These are phyloP conservation scores for Flexamia atlantica DNA, from an alignment of 2,888 invertebrate genomes.

Conservation along the genomic window DNA sequence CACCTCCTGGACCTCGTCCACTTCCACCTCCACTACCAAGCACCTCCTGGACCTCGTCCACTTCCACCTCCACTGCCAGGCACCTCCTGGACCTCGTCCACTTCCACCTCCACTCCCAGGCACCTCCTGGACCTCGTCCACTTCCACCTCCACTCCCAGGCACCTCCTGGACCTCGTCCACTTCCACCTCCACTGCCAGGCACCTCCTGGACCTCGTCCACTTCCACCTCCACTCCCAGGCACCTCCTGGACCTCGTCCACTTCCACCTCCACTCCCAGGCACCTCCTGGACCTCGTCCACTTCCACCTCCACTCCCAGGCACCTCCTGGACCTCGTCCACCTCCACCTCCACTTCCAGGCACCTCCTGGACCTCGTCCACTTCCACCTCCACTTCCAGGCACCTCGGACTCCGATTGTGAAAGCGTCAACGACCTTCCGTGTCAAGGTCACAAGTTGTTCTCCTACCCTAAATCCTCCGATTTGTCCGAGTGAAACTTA, in stretches of 20 bases:
- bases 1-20: too few relatives aligned
- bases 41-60: too few relatives aligned
- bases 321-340: too few relatives aligned
- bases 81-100: too few relatives aligned
- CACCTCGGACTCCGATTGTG: conserved; percentile 8
- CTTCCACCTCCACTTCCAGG: not conserved
- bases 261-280: not conserved
- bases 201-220: too few relatives aligned
- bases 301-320: not conserved
- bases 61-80: too few relatives aligned
- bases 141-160: not conserved
- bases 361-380: too few relatives aligned
- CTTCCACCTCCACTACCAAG: not conserved
- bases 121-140: too few relatives aligned
- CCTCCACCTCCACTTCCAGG: not conserved
- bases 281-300: not conserved
- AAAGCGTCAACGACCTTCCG: conserved; percentile 44
- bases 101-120: too few relatives aligned
- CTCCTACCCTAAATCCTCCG: conserved; percentile 36
- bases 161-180: too few relatives aligned
- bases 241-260: not conserved
- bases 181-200: not conserved
- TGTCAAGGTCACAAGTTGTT: conserved; percentile 48
- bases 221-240: not conserved
- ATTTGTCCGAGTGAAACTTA: conserved; percentile 55